Base-by-base conservation (phyloP, 2,888 invertebrate genomes). In the Entomobrya multifasciata region DNA sequence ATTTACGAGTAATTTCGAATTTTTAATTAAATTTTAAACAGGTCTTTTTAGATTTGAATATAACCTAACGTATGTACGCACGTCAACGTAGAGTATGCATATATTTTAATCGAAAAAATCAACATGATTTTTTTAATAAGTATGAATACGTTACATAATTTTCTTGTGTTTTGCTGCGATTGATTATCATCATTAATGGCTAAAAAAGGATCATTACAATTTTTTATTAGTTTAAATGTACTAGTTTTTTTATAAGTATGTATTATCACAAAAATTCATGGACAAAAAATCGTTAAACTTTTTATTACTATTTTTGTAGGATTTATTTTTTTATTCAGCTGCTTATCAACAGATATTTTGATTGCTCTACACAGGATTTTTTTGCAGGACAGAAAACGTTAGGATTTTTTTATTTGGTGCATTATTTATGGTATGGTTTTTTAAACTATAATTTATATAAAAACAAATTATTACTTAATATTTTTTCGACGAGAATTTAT, bases 221-320 rank as follows among this genome's bases (percentile, higher is more conserved):
- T 30, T 72, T 57, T 72, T 30, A 65, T 36, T n/a, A n/a, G n/a
- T n/a, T n/a, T n/a, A n/a, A 36, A 13, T 36, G 30, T 27, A 6
- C 65, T 65, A 65, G 17, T n/a, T n/a, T n/a, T n/a, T n/a, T n/a
- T n/a, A n/a, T 17, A 84, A 62, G 41, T 72, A 81, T 57, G 52
- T 70, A 60, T 86, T 86, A 86, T 86, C 86, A 86, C 86, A 86
- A 86, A 86, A 86, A 86, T 86, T 86, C 86, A 86, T 86, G 86
- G 86, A 86, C 86, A 86, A 86, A 86, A 74, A 72, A 86, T 41
- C 41, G 41, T 65, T 80, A 79, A 30, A 22, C 17, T 49, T 79
- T 49, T 62, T 22, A 62, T 52, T 80, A 80, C 55, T 65, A 78
- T 49, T 36, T 79, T 67, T 49, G 11, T 36, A 44, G 44, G n/a